Percentiles rank a stretch among this genome's conserved stretches.
These are phyloP conservation scores for Cyprinella venusta DNA, from an alignment of 2,797 vertebrate species.

Conservation along the genomic window DNA sequence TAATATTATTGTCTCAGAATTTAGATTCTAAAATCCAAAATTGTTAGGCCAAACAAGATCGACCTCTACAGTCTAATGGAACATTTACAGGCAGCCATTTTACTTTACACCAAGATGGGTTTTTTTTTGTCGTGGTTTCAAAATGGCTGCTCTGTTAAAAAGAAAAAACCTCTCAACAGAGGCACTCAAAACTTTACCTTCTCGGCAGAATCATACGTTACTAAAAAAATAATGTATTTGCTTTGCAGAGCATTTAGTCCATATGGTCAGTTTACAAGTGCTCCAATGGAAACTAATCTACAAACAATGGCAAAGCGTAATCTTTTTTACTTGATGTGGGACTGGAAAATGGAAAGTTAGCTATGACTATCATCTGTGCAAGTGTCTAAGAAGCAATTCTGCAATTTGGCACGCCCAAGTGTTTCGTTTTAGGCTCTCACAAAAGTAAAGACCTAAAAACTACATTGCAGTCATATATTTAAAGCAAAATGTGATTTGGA, in stretches of 20 bases:
- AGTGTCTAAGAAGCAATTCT: not conserved
- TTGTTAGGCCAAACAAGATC: not conserved
- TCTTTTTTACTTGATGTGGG: not conserved
- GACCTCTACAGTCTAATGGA: constrained; percentile 2
- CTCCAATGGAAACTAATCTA: not conserved
- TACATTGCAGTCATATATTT: not conserved
- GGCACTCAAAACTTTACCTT: constrained; percentile 21
- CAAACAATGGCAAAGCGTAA: not conserved
- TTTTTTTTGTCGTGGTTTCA: constrained; percentile 39
- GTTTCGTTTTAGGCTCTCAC: not conserved
- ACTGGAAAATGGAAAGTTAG: not conserved
- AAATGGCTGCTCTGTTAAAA: constrained; percentile 61
- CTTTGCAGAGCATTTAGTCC: not conserved
- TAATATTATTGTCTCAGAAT: not conserved
- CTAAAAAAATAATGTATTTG: not conserved
- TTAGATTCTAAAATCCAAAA: constrained; percentile 4
- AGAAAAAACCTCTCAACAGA: constrained; percentile 21
- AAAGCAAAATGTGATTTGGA: not conserved
- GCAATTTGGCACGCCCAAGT: not conserved
- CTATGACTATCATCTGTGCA: not conserved
- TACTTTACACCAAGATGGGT: constrained; percentile 33
- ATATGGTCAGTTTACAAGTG: not conserved
- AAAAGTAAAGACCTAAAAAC: not conserved
- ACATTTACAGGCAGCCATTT: constrained; percentile 60
- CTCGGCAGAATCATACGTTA: constrained; percentile 38